Conservation (phyloP, 2,797 vertebrate species). For the Malurus leucopterus region DNA sequence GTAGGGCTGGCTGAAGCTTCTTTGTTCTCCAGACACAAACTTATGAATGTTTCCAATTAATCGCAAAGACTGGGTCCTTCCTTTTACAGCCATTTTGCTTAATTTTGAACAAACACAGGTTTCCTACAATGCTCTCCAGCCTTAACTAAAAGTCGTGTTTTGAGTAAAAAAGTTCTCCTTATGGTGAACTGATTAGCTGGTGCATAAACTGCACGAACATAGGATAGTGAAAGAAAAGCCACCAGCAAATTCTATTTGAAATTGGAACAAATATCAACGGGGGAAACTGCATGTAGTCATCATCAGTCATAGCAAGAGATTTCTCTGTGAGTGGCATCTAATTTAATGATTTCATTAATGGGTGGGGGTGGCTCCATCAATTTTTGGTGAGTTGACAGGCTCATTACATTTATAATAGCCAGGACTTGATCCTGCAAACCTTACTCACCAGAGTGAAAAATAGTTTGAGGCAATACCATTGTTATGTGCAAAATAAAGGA, state of each 20-base stretch:
- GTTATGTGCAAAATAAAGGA: neutral
- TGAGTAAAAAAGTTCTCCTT: neutral
- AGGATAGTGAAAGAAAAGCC: neutral
- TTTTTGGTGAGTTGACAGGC: neutral
- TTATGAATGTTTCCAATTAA: neutral
- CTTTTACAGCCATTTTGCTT: neutral
- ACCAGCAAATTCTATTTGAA: neutral
- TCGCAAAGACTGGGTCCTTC: neutral
- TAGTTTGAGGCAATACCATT: neutral
- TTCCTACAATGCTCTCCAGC: neutral
- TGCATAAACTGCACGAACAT: neutral
- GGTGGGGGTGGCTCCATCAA: neutral
- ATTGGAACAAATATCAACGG: neutral
- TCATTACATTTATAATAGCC: neutral
- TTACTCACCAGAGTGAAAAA: neutral
- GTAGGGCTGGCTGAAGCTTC: neutral
- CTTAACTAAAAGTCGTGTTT: neutral
- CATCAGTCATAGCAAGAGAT: neutral
- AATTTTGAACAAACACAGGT: neutral
- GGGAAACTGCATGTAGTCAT: neutral
- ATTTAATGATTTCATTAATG: slow-evolving; percentile 15
- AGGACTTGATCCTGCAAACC: neutral
- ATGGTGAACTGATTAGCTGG: neutral
- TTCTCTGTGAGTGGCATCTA: neutral
- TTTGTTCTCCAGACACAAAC: neutral